Conservation (phyloP, 2,797 vertebrate species). For the Pangasius krempfi region DNA sequence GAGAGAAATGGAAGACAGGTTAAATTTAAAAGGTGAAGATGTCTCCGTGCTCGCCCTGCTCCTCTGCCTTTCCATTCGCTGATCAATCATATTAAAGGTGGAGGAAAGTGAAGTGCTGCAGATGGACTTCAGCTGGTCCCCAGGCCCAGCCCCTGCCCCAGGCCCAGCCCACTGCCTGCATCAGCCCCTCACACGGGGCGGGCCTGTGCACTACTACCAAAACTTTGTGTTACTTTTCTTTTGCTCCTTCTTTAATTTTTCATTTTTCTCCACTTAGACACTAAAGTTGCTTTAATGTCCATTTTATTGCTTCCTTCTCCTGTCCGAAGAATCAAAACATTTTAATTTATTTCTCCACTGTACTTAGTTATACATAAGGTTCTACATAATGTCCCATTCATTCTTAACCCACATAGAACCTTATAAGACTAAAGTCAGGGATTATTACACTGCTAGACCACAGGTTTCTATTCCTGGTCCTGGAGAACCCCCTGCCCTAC, state of each 20-base stretch:
- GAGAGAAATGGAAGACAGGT: constrained; percentile 56
- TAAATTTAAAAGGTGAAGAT: constrained; percentile 58
- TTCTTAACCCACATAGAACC: background rate
- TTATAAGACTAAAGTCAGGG: background rate
- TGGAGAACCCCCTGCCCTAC: background rate
- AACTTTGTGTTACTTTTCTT: background rate
- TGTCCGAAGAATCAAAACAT: background rate
- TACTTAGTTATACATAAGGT: background rate
- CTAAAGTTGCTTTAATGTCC: background rate
- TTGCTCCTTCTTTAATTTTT: background rate
- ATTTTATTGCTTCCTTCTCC: background rate
- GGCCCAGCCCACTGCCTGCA: background rate
- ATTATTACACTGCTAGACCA: background rate
- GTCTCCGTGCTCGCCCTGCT: constrained; percentile 37
- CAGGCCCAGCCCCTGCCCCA: constrained; percentile 47
- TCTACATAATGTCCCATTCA: background rate
- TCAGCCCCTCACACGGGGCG: constrained; percentile 3
- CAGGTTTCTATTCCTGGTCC: background rate
- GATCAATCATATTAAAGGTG: constrained; percentile 78
- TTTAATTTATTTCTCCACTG: background rate
- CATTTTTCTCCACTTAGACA: background rate
- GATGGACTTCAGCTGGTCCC: constrained; percentile 79
- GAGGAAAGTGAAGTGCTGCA: constrained; percentile 63
- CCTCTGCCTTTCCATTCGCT: constrained; percentile 76
- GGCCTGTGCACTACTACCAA: background rate